Conservation (phyloP, 2,888 invertebrate species). For the Erebia epiphron region DNA sequence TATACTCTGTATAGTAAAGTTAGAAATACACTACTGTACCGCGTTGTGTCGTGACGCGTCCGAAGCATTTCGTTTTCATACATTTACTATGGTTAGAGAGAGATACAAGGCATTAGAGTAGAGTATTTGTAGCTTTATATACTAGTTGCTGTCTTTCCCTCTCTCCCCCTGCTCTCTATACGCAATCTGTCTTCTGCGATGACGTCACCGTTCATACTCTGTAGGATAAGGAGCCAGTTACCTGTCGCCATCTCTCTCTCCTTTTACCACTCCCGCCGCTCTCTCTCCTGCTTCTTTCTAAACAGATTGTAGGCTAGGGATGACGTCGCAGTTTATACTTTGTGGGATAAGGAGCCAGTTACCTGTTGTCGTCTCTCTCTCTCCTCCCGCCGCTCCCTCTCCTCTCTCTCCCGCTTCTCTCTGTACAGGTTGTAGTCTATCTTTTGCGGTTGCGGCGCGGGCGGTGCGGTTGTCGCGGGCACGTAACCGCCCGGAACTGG, state of each 20-base stretch:
- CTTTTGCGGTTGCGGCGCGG: constrained; percentile 74
- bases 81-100: too few species aligned
- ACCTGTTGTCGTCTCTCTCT: constrained; percentile 57
- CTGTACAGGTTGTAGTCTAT: constrained; percentile 84
- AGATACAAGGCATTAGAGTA: too few species aligned
- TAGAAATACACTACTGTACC: too few species aligned
- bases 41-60: too few species aligned
- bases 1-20: too few species aligned
- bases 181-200: too few species aligned
- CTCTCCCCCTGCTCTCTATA: too few species aligned
- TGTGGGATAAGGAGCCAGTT: not conserved
- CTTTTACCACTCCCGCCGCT: not conserved
- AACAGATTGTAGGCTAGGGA: constrained; percentile 50
- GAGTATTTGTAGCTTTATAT: too few species aligned
- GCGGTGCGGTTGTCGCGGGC: constrained; percentile 61
- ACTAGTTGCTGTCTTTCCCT: too few species aligned
- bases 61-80: too few species aligned
- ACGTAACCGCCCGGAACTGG: constrained; percentile 75
- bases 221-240: not conserved
- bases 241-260: constrained; percentile 14
- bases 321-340: too few species aligned
- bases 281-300: constrained; percentile 37
- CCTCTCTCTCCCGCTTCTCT: constrained; percentile 85
- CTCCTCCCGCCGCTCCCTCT: constrained; percentile 74
- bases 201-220: not conserved